phyloP scores from a whole-genome alignment of 2,888 invertebrate species.

The Erebia palarica region DNA sequence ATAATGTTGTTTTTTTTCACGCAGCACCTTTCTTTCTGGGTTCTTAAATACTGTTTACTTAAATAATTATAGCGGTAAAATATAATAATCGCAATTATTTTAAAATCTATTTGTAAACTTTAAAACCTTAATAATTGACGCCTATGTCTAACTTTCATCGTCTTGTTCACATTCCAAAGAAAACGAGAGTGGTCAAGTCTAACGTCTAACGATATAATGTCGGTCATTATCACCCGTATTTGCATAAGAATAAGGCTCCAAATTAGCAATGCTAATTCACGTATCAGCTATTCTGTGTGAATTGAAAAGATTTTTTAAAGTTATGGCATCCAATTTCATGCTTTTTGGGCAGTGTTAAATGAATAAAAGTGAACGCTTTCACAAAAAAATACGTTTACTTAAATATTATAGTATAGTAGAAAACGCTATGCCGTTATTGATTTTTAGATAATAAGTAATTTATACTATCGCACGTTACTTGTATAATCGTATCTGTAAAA shows the following conservation, averaged over 20 bases:
- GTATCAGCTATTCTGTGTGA: conserved; percentile 22
- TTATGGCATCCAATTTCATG: conserved; percentile 58
- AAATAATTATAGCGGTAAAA: not conserved
- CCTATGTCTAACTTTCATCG: conserved; percentile 40
- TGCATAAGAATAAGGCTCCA: conserved; percentile 23
- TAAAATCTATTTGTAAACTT: not conserved
- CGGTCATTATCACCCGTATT: conserved; percentile 29
- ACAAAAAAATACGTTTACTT: not conserved
- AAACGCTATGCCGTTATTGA: too few relatives aligned
- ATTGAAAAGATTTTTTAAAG: conserved; percentile 50
- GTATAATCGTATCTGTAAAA: too few relatives aligned
- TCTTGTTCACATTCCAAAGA: conserved; percentile 55
- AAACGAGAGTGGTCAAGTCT: conserved; percentile 51
- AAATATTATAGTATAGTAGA: too few relatives aligned
- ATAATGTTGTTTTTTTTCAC: too few relatives aligned
- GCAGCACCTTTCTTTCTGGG: too few relatives aligned
- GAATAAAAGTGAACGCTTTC: conserved; percentile 44
- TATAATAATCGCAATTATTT: not conserved
- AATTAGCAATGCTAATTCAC: conserved; percentile 25
- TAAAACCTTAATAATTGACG: conserved; percentile 13
- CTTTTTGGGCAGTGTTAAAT: conserved; percentile 49
- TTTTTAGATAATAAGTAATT: too few relatives aligned
- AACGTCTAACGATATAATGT: conserved; percentile 32
- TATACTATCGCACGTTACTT: too few relatives aligned
- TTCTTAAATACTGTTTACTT: too few relatives aligned